A percentile compares a stretch with the other conserved stretches of the same genome.
Conservation (phyloP, 2,888 invertebrate genomes). For the Pollenia labialis region DNA sequence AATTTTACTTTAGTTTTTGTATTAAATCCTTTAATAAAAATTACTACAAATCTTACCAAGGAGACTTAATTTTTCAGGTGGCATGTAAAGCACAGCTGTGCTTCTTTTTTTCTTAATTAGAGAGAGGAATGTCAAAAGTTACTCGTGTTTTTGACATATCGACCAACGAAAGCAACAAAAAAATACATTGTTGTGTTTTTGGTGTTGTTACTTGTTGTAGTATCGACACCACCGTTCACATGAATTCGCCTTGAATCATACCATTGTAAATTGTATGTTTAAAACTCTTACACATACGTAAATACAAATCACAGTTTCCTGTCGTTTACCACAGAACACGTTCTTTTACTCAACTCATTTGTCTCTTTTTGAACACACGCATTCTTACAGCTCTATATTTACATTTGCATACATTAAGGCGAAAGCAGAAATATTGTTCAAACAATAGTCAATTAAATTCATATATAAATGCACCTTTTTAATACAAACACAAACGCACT, state of each 20-base stretch:
- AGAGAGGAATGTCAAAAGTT: no score
- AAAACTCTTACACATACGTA: not conserved
- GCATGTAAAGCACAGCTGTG: no score
- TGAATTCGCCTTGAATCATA: no score
- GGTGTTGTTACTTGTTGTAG: no score
- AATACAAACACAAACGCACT: not conserved
- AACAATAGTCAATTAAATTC: slow-evolving; percentile 71
- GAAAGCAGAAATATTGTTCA: slow-evolving; percentile 40
- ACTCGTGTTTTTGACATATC: no score
- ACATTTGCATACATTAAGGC: slow-evolving; percentile 29
- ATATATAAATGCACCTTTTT: slow-evolving; percentile 47
- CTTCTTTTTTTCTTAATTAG: no score
- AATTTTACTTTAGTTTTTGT: no score
- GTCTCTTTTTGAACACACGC: not conserved
- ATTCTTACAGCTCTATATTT: slow-evolving; percentile 2
- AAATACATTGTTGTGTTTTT: no score
- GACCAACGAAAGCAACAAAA: no score
- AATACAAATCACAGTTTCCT: not conserved
- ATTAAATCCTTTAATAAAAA: not conserved
- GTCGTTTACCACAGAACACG: slow-evolving; percentile 19
- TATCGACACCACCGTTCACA: no score
- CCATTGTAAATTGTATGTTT: not conserved
- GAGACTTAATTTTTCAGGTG: no score
- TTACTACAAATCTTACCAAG: not conserved
- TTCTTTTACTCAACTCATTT: not conserved